These are phyloP conservation scores for Brachionus angularis DNA, from an alignment of 1,140 invertebrate genomes.

Conservation along the genomic window DNA sequence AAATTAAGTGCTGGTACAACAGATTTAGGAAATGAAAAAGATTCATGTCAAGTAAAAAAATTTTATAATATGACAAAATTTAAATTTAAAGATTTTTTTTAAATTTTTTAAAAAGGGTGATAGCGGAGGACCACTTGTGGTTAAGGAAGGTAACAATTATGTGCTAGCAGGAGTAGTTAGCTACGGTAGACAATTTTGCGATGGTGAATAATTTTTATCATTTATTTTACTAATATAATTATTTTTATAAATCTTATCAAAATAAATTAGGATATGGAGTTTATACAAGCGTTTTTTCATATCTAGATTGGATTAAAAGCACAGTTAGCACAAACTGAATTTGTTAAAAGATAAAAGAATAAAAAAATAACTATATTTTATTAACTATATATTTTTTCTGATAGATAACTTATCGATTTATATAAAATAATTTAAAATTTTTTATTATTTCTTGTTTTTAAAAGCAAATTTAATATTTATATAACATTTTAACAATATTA, in stretches of 20 bases:
- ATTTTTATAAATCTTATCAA: too few species aligned
- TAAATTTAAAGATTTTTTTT: too few species aligned
- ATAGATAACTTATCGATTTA: too few species aligned
- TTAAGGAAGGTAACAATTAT: not conserved
- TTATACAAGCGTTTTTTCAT: constrained; percentile 10
- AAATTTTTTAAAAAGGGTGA: constrained; percentile 16
- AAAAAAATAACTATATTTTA: not conserved
- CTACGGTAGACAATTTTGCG: constrained; percentile 1
- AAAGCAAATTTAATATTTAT: too few species aligned
- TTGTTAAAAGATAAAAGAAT: not conserved
- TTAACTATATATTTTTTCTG: not conserved
- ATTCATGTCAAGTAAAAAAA: constrained; percentile 21
- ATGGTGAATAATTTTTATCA: not conserved
- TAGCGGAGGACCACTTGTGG: not conserved
- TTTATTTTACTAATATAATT: not conserved
- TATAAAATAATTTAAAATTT: too few species aligned
- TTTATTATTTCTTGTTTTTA: too few species aligned
- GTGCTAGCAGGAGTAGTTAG: not conserved
- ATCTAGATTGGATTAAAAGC: not conserved
- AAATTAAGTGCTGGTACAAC: not conserved
- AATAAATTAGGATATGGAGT: constrained; percentile 13
- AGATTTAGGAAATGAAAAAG: not conserved
- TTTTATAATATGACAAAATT: too few species aligned
- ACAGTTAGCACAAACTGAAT: not conserved
- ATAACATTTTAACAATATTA: too few species aligned